phyloP scores from a whole-genome alignment of 2,888 invertebrate genomes.

The Idaea dimidiata region DNA sequence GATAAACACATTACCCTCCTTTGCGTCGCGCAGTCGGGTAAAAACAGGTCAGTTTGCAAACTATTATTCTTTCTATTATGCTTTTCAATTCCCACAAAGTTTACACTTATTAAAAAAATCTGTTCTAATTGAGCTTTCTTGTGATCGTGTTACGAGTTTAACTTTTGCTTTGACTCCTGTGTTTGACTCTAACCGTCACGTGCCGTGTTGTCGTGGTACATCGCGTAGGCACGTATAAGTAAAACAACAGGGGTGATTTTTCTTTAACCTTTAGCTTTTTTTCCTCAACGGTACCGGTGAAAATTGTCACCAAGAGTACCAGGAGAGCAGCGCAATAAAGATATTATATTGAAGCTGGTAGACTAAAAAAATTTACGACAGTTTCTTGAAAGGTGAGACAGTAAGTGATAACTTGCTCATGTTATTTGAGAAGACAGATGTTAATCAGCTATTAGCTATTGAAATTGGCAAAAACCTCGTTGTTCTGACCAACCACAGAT shows the following conservation, averaged over 20 bases:
- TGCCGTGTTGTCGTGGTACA: too few relatives aligned
- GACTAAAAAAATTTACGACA: not conserved
- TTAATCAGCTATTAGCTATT: not conserved
- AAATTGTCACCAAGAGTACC: constrained; percentile 59
- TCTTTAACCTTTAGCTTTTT: constrained; percentile 3
- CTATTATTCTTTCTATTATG: too few relatives aligned
- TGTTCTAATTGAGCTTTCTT: too few relatives aligned
- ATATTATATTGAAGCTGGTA: not conserved
- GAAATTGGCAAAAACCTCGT: not conserved
- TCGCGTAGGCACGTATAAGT: too few relatives aligned
- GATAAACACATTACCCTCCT: too few relatives aligned
- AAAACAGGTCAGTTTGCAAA: too few relatives aligned
- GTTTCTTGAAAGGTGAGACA: not conserved
- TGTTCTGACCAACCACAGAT: not conserved
- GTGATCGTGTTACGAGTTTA: too few relatives aligned
- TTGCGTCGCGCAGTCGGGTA: too few relatives aligned
- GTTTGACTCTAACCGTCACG: too few relatives aligned
- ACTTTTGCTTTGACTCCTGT: too few relatives aligned
- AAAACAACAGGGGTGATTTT: not conserved
- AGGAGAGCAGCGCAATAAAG: constrained; percentile 44
- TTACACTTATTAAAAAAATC: too few relatives aligned
- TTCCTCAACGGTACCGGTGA: constrained; percentile 17
- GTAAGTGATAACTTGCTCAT: not conserved
- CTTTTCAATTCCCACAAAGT: too few relatives aligned
- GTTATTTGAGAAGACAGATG: not conserved